These are phyloP conservation scores for Tipula unca DNA, from an alignment of 2,888 invertebrate species.

Conservation along the genomic window DNA sequence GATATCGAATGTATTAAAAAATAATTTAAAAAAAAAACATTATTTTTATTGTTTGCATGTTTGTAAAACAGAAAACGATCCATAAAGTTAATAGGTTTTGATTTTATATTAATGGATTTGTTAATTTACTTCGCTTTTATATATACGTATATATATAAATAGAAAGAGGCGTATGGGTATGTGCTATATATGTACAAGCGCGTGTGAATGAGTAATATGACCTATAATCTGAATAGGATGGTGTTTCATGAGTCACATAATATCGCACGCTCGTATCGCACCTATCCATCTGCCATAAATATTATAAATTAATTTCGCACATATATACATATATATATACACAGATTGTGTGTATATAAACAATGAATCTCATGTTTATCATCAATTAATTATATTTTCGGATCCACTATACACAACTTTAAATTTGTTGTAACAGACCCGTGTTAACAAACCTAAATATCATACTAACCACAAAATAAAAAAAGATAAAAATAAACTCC, in stretches of 20 bases:
- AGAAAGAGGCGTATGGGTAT: neutral
- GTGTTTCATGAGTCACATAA: neutral
- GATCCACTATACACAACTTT: neutral
- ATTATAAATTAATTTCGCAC: neutral
- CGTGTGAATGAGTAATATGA: neutral
- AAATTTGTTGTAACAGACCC: neutral
- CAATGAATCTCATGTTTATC: neutral
- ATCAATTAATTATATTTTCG: constrained; percentile 8
- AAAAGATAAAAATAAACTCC: neutral
- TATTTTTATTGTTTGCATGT: neutral
- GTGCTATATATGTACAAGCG: neutral
- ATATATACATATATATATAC: too few relatives aligned
- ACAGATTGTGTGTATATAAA: neutral
- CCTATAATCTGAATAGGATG: neutral
- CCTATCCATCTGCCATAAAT: neutral
- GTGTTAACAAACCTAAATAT: constrained; percentile 14
- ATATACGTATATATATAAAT: too few relatives aligned
- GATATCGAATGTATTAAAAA: neutral
- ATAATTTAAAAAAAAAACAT: neutral
- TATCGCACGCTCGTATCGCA: neutral
- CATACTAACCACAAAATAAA: neutral
- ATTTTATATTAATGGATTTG: neutral
- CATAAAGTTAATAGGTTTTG: constrained; percentile 4
- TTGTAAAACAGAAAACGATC: neutral
- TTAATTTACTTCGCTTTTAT: neutral